Evolutionary conservation across 2,888 invertebrate species (phyloP), one percentile per base, ranked within the genome.

Genomic region (Apodemia duryi): DNA sequence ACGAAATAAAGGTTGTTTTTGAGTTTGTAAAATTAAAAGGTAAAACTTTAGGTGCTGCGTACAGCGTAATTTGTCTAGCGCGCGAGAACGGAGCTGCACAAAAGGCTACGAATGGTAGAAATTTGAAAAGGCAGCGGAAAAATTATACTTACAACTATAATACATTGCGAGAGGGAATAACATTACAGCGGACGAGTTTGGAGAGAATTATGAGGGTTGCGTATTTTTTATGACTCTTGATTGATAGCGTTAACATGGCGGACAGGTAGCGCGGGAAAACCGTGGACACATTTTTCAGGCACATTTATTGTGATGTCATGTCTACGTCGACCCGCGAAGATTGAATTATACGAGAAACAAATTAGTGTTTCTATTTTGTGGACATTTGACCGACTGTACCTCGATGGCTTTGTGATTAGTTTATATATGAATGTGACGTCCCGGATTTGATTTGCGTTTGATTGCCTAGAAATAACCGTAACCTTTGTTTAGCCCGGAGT

Each of bases 121-220:
- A 69, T 66, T 69, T 67, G 69, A 69, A 67, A 70, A 68, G 65
- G 65, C 62, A 69, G 61, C 63, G 66, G 70, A 67, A 69, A 69
- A 69, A 69, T 70, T 70, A 70, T 69, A 63, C 66, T 65, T 61
- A 46, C 64, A 68, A 61, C 62, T 66, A 62, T 65, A 66, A 54
- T 66, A 43, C 66, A 65, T 65, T 52, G 66, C 32, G 62, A 54
- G 62, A 46, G 60, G 60, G 63, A 65, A 67, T 65, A 65, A 65
- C 60, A 63, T 67, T 65, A 61, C 61, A 64, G 62, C 13, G 49
- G 49, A 64, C 64, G 64, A 60, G 46, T 49, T 46, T 46, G 60
- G 57, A 38, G 43, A 61, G 65, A 65, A 61, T 61, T 65, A 65
- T 61, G 61, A 65, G 61, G 65, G 61, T 61, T 61, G 65, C 61